These are phyloP conservation scores for Mustelus asterias DNA, from an alignment of 2,113 vertebrate species.

Conservation along the genomic window DNA sequence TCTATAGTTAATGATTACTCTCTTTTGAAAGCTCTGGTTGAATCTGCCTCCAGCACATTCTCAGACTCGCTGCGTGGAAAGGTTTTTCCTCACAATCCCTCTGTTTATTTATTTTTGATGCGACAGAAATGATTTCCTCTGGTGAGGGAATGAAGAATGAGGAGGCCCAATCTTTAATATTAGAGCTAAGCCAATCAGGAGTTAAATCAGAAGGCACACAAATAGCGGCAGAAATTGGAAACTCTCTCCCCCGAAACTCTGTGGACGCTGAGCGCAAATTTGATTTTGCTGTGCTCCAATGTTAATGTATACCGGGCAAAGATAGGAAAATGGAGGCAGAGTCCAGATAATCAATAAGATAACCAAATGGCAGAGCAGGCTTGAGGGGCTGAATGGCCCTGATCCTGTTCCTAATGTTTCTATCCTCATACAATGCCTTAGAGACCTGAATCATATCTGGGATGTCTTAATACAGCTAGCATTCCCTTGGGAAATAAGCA, in stretches of 20 bases:
- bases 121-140: neutral
- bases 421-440: neutral
- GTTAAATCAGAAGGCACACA: neutral
- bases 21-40: too few species aligned
- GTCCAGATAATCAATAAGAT: neutral
- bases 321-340: neutral
- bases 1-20: too few species aligned
- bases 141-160: neutral
- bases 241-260: too few species aligned
- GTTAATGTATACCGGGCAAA: neutral
- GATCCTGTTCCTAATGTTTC: neutral
- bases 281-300: too few species aligned
- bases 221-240: too few species aligned
- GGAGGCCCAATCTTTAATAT: neutral
- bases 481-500: neutral
- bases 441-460: neutral
- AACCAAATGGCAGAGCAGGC: neutral
- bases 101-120: neutral
- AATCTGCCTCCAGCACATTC: too few species aligned
- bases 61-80: neutral
- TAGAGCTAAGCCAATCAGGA: neutral
- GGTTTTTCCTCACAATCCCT: too few species aligned
- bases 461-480: neutral
- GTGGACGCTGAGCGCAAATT: too few species aligned
- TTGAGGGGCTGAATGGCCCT: neutral